A percentile compares a stretch with the other conserved stretches of the same genome.
Evolutionary conservation across 2,888 invertebrate genomes (phyloP).

Genomic region (Geophilus truncorum): DNA sequence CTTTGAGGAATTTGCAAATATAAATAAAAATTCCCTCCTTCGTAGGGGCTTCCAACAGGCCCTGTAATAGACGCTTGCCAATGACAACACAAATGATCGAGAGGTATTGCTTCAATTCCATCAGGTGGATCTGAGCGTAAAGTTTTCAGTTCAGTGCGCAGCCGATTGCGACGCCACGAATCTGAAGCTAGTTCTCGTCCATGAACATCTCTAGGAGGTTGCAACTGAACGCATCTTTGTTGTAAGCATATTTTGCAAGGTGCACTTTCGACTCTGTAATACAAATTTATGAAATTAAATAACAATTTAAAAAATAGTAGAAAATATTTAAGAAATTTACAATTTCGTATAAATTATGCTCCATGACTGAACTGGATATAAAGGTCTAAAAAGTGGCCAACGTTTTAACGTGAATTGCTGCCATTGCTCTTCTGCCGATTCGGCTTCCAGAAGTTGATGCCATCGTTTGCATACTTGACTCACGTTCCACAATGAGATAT

Average conservation of each 20-base stretch:
- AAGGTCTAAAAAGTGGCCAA: slow-evolving; percentile 81
- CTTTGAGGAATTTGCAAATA: slow-evolving; percentile 75
- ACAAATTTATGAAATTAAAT: slow-evolving; percentile 28
- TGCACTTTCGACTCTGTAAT: slow-evolving; percentile 67
- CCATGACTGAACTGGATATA: slow-evolving; percentile 69
- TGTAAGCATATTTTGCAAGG: slow-evolving; percentile 82
- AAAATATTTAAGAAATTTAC: slow-evolving; percentile 43
- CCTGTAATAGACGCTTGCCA: slow-evolving; percentile 93
- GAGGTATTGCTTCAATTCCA: slow-evolving; percentile 74
- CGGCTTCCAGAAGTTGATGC: slow-evolving; percentile 71
- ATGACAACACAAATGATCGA: slow-evolving; percentile 75
- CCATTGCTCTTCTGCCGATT: slow-evolving; percentile 75
- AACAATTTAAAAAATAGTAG: not conserved
- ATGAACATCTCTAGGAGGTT: slow-evolving; percentile 54
- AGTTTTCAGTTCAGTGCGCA: slow-evolving; percentile 66
- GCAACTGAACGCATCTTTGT: slow-evolving; percentile 65
- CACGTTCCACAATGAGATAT: slow-evolving; percentile 82
- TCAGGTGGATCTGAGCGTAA: slow-evolving; percentile 67
- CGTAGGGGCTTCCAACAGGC: slow-evolving; percentile 87
- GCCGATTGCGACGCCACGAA: slow-evolving; percentile 73
- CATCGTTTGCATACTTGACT: slow-evolving; percentile 81
- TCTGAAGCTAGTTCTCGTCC: not conserved
- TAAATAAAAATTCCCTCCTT: slow-evolving; percentile 86
- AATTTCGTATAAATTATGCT: slow-evolving; percentile 63
- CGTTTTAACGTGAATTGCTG: slow-evolving; percentile 66